Evolutionary conservation across 1,140 invertebrate species (phyloP), one percentile per base, ranked within the genome.

Genomic region (Trachymyrmex cornetzi): DNA sequence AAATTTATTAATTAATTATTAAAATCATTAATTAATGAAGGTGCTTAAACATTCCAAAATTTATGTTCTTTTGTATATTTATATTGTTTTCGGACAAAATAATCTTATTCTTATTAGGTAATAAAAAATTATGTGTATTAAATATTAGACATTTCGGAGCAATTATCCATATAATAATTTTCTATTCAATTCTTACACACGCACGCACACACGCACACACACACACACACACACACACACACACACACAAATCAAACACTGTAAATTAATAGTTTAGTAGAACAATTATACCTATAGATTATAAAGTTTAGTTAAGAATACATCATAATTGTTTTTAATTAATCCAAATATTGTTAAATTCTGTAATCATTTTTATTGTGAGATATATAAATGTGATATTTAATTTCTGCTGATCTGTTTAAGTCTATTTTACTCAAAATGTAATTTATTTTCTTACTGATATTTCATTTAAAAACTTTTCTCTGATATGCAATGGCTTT

Each of bases 1-100:
- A 14, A 55, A 34, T 34, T 53, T 27, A 71, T 71, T 30, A 55
- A 22, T 74, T 16, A 34, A 75, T 57, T 44, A 44, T 44, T 75
- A 22, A 3, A 34, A 34, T 14, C 57, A 12, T 12, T 44, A 44
- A 44, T 44, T 44, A 44, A 57, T n/a, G 22, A 22, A 57, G 3
- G 3, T 55, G 2, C 22, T 22, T 57, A 22, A 67, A 69, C 4
- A 0, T 69, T 69, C 12, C n/a, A 27, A 63, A 14, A 27, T 16
- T 44, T 12, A 1, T 57, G 34, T 19, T 75, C 14, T 24, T 50
- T 69, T 24, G 24, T 27, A 19, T 19, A 27, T 19, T 75, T 75
- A 11, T n/a, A 22, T 71, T 71, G 16, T 4, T 50, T 71, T 71
- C 16, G 44, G 55, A 71, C 7, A 19, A 1, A 7, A 50, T 7